Conservation (phyloP, 2,888 invertebrate genomes). For the Papilio elwesi region DNA sequence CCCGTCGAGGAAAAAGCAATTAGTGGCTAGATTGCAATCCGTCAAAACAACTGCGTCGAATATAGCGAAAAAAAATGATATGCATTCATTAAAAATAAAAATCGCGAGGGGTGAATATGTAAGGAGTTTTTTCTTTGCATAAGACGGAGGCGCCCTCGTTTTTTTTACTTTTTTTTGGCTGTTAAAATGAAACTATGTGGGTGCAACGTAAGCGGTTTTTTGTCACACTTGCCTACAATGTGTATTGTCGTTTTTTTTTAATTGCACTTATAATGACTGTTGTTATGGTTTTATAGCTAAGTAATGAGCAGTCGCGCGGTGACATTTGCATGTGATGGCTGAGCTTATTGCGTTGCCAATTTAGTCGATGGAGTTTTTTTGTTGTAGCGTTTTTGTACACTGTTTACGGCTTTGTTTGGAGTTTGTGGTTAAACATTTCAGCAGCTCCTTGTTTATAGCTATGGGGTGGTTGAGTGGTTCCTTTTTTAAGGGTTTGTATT, state of each 20-base stretch:
- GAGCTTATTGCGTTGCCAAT: conserved; percentile 72
- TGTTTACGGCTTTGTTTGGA: conserved; percentile 77
- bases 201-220: conserved; percentile 81
- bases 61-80: conserved; percentile 72
- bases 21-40: conserved; percentile 84
- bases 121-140: conserved; percentile 80
- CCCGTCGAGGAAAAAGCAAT: conserved; percentile 83
- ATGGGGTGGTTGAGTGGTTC: conserved; percentile 71
- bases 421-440: conserved; percentile 81
- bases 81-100: conserved; percentile 82
- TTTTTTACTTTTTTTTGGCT: conserved; percentile 67
- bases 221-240: conserved; percentile 78
- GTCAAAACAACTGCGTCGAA: conserved; percentile 83
- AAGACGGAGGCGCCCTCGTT: conserved; percentile 81
- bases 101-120: conserved; percentile 83
- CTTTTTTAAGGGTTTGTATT: conserved; percentile 65
- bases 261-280: conserved; percentile 79
- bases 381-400: conserved; percentile 62
- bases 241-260: conserved; percentile 78
- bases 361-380: conserved; percentile 77
- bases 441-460: conserved; percentile 73
- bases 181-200: conserved; percentile 80
- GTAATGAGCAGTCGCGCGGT: conserved; percentile 78
- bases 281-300: conserved; percentile 80
- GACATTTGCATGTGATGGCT: conserved; percentile 81